A percentile compares a stretch with the other conserved stretches of the same genome.
These are phyloP conservation scores for Acipenser oxyrinchus DNA, from an alignment of 2,797 vertebrate genomes.

Conservation along the genomic window DNA sequence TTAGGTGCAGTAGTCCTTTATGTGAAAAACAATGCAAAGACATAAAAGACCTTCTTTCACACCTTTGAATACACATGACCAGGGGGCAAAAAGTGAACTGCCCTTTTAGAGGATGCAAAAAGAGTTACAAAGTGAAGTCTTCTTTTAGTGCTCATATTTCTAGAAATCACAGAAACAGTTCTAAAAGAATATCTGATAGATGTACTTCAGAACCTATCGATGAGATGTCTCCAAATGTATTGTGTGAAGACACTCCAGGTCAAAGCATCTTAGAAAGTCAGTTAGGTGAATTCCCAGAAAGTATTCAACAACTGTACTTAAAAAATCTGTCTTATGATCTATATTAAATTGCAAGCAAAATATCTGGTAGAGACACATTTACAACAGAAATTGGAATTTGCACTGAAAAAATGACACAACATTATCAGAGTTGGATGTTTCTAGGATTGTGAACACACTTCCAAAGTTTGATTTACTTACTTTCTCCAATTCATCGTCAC, in stretches of 20 bases:
- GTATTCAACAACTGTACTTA: constrained; percentile 24
- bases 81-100: no score
- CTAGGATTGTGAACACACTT: constrained; percentile 17
- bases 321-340: constrained; percentile 27
- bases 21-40: no score
- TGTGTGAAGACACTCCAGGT: constrained; percentile 11
- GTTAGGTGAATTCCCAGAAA: constrained; percentile 18
- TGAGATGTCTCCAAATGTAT: constrained; percentile 4
- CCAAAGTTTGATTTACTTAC: constrained; percentile 22
- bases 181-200: no score
- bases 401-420: constrained; percentile 5
- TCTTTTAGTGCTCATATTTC: no score
- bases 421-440: constrained; percentile 10
- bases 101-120: no score
- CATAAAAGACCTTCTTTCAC: no score
- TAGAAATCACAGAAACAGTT: no score
- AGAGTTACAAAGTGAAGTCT: no score
- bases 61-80: no score
- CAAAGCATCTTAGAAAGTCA: constrained; percentile 18
- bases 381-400: constrained; percentile 15
- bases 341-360: constrained; percentile 25
- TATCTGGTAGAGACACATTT: constrained; percentile 19
- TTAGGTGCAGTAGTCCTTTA: no score
- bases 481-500: constrained; percentile 13
- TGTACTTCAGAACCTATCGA: no score